Conservation (phyloP, 2,888 invertebrate genomes). For the Andrena marginata region DNA sequence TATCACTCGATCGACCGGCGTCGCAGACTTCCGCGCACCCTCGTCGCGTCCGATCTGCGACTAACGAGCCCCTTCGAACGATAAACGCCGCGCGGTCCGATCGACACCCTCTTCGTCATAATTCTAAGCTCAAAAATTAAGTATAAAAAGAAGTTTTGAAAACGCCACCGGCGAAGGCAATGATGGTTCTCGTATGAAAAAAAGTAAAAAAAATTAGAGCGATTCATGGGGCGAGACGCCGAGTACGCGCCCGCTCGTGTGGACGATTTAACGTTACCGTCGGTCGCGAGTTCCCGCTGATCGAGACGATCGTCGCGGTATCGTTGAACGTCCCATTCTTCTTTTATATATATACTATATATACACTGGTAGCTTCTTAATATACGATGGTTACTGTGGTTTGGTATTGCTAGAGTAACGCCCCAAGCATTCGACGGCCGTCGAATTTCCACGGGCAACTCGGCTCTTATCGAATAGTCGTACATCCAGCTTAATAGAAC, state of each 20-base stretch:
- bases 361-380: constrained; percentile 41
- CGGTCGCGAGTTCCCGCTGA: neutral
- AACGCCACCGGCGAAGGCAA: neutral
- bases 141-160: neutral
- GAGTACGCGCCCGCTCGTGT: too few relatives aligned
- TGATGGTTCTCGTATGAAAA: neutral
- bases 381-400: constrained; percentile 49
- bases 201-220: neutral
- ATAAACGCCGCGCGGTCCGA: neutral
- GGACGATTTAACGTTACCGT: neutral
- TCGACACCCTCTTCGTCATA: neutral
- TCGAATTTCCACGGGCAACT: neutral
- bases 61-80: neutral
- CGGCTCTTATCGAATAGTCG: constrained; percentile 2
- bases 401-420: constrained; percentile 45
- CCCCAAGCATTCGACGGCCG: neutral
- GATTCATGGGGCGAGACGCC: too few relatives aligned
- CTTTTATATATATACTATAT: constrained; percentile 16
- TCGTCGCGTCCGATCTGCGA: neutral
- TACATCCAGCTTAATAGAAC: constrained; percentile 1
- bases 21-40: neutral
- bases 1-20: constrained; percentile 21
- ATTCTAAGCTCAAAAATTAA: neutral
- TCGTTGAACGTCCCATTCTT: constrained; percentile 4
- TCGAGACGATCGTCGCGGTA: constrained; percentile 1